A percentile compares a stretch with the other conserved stretches of the same genome.
Conservation (phyloP, 2,113 vertebrate species). For the Cepphus grylle region DNA sequence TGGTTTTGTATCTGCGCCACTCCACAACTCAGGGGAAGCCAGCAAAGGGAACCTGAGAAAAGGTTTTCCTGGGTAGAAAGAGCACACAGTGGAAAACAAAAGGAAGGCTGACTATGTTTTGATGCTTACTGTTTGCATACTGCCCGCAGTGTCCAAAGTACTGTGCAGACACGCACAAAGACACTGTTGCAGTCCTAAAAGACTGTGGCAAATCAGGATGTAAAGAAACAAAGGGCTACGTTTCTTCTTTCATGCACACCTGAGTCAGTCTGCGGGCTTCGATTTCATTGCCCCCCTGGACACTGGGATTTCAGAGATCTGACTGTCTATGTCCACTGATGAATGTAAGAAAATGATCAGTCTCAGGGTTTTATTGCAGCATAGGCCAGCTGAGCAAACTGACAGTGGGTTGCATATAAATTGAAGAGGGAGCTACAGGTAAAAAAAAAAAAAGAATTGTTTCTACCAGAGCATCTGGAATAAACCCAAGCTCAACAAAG, state of each 20-base stretch:
- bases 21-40: background rate
- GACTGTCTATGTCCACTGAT: background rate
- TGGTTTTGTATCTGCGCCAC: background rate
- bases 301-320: background rate
- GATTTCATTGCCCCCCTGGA: background rate
- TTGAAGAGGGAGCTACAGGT: background rate
- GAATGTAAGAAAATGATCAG: background rate
- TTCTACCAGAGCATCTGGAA: background rate
- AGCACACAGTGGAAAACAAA: background rate
- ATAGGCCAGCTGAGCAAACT: background rate
- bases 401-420: background rate
- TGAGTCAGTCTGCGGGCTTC: background rate
- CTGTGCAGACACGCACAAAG: background rate
- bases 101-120: background rate
- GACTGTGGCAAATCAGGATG: background rate
- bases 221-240: background rate
- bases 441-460: background rate
- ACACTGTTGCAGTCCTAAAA: background rate
- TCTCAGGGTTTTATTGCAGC: background rate
- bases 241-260: background rate
- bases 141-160: background rate
- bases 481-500: conserved; percentile 24
- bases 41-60: background rate
- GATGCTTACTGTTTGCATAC: background rate
- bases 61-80: background rate